Conservation (phyloP, 2,888 invertebrate genomes). For the Limnephilus rhombicus region DNA sequence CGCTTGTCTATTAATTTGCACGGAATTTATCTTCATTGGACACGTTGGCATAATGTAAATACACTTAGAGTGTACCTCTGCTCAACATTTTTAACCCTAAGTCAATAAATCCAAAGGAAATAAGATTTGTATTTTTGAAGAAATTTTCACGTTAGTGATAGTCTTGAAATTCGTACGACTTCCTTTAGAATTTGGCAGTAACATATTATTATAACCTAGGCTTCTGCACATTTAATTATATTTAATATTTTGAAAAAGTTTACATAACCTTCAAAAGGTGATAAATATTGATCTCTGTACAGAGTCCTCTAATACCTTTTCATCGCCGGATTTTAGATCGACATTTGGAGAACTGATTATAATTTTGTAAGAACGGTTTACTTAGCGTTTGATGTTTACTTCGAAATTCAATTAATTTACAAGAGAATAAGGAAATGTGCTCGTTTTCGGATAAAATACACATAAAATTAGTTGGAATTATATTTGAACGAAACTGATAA, state of each 20-base stretch:
- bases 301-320: neutral
- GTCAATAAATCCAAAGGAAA: neutral
- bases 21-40: too few relatives aligned
- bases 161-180: neutral
- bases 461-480: neutral
- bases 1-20: too few relatives aligned
- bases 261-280: neutral
- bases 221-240: too few relatives aligned
- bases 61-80: neutral
- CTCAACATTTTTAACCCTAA: neutral
- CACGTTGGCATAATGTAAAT: too few relatives aligned
- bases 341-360: slow-evolving; percentile 27
- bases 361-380: slow-evolving; percentile 26
- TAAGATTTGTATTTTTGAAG: neutral
- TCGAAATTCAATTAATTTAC: slow-evolving; percentile 33
- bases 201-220: too few relatives aligned
- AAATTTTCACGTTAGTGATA: neutral
- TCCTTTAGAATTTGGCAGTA: neutral
- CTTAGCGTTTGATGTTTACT: slow-evolving; percentile 43
- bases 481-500: neutral
- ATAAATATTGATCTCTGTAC: neutral
- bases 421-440: slow-evolving; percentile 25
- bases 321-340: neutral
- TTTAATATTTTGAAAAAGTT: neutral
- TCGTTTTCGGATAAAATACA: neutral